Percentiles rank a stretch among this genome's conserved stretches.
These are phyloP conservation scores for Mesocentrotus franciscanus DNA, from an alignment of 53 echinoderm and acorn worm genomes.

Conservation along the genomic window DNA sequence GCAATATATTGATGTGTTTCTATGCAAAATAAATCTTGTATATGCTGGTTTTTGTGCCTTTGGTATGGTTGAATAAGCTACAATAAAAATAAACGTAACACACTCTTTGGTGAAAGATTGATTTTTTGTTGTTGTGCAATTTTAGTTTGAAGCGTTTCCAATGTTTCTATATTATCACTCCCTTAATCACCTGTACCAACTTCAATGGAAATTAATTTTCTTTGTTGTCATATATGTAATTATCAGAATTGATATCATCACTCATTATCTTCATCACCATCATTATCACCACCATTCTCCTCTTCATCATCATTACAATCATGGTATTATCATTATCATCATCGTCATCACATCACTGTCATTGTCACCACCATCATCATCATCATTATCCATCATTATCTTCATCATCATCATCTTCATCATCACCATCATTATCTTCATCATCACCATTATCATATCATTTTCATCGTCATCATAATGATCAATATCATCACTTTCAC, in stretches of 20 bases:
- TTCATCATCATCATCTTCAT: constrained; percentile 47
- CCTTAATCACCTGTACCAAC: background rate
- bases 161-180: background rate
- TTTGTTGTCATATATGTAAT: background rate
- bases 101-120: background rate
- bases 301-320: background rate
- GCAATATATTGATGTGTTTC: constrained; percentile 44
- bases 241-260: background rate
- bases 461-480: background rate
- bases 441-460: background rate
- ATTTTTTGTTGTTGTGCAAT: background rate
- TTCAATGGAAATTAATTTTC: background rate
- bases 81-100: constrained; percentile 38
- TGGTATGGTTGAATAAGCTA: constrained; percentile 43
- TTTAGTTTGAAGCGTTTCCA: background rate
- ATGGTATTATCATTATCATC: constrained; percentile 52
- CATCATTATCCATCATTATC: constrained; percentile 27
- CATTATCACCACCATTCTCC: background rate
- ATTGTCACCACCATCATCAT: background rate
- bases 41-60: constrained; percentile 51
- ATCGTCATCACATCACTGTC: constrained; percentile 17
- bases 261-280: background rate
- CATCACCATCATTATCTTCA: background rate
- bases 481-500: background rate
- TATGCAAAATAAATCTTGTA: constrained; percentile 31